Evolutionary conservation across 2,888 invertebrate genomes (phyloP).

Genomic region (Trichogramma dendrolimi): DNA sequence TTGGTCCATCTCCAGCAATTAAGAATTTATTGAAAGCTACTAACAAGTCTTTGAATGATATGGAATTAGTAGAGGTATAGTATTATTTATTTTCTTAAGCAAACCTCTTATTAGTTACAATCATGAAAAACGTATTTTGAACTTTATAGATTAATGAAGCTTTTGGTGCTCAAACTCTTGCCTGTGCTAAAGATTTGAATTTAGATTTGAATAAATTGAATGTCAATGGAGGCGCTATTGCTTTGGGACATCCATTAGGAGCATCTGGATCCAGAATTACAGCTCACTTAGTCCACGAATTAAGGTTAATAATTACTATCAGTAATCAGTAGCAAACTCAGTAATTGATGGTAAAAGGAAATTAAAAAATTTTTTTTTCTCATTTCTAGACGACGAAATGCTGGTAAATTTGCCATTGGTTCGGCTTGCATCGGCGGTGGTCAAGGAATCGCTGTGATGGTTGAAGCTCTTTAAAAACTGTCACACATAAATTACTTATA

Average conservation of each 20-base stretch:
- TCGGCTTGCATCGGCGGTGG: conserved; percentile 98
- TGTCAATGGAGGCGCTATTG: conserved; percentile 94
- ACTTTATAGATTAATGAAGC: conserved; percentile 75
- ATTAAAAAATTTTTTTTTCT: conserved; percentile 12
- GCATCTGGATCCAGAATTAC: conserved; percentile 92
- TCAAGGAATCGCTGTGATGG: conserved; percentile 90
- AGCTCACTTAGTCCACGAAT: conserved; percentile 84
- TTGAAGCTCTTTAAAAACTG: conserved; percentile 67
- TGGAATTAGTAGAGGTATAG: conserved; percentile 86
- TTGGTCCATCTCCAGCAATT: conserved; percentile 94
- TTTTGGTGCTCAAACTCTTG: conserved; percentile 89
- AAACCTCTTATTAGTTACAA: background rate
- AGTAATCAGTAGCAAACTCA: background rate
- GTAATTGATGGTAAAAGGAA: conserved; percentile 4
- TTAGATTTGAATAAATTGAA: conserved; percentile 85
- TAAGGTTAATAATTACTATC: conserved; percentile 60
- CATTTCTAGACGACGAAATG: conserved; percentile 71
- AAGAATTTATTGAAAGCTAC: conserved; percentile 75
- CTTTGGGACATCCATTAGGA: conserved; percentile 94
- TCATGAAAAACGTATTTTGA: background rate
- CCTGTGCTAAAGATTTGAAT: conserved; percentile 85
- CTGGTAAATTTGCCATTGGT: conserved; percentile 83
- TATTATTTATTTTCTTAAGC: conserved; percentile 1
- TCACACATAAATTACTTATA: background rate
- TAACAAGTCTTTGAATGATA: conserved; percentile 75